Conservation (phyloP, 64 coral and sea anemone species). For the Anthopleura sola region DNA sequence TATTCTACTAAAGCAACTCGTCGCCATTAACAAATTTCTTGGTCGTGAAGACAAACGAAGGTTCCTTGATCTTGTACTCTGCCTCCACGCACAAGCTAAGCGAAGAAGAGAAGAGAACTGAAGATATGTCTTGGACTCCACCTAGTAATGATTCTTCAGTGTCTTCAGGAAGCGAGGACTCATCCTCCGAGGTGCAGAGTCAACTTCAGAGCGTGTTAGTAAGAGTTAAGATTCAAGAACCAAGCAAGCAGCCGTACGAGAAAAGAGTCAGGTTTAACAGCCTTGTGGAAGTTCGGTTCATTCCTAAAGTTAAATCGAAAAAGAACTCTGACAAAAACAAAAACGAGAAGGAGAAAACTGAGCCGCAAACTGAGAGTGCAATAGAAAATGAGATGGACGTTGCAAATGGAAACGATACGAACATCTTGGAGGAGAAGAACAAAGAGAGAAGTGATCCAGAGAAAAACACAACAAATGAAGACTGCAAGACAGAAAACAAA, state of each 20-base stretch:
- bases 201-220: conserved; percentile 59
- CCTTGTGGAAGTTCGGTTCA: conserved; percentile 66
- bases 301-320: conserved; percentile 42
- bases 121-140: too few relatives aligned
- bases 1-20: too few relatives aligned
- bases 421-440: background rate
- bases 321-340: conserved; percentile 5
- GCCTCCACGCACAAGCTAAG: too few relatives aligned
- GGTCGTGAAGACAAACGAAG: too few relatives aligned
- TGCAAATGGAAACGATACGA: background rate
- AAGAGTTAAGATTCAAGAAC: conserved; percentile 49
- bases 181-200: background rate
- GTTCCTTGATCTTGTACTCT: too few relatives aligned
- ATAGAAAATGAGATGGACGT: background rate
- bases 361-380: background rate
- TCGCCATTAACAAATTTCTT: too few relatives aligned
- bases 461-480: background rate
- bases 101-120: too few relatives aligned
- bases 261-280: conserved; percentile 69
- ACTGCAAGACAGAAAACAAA: background rate
- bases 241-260: conserved; percentile 16
- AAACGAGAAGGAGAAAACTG: conserved; percentile 26
- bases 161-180: background rate
- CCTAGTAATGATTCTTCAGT: too few relatives aligned
- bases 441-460: background rate